Percentiles rank a stretch among this genome's conserved stretches.
Evolutionary conservation across 2,888 invertebrate genomes (phyloP).

Genomic region (Synergus laeviventris): DNA sequence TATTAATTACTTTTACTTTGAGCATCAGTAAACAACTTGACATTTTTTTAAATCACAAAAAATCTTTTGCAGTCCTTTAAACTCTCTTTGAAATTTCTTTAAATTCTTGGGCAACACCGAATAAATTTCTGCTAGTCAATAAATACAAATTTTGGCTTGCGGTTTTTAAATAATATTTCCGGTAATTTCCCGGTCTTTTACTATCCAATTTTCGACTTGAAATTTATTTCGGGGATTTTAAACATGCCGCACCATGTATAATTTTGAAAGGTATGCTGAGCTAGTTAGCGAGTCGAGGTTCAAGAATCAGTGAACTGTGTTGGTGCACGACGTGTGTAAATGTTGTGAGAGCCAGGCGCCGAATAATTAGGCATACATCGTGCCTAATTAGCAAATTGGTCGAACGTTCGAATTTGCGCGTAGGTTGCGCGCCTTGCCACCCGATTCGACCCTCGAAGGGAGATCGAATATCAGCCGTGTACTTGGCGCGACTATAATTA

Average conservation of each 20-base stretch:
- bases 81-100: too few species aligned
- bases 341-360: constrained; percentile 45
- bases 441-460: constrained; percentile 43
- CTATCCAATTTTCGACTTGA: not conserved
- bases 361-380: constrained; percentile 65
- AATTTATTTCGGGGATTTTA: not conserved
- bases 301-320: not conserved
- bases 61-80: too few species aligned
- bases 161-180: too few species aligned
- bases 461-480: constrained; percentile 50
- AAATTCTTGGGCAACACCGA: too few species aligned
- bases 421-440: constrained; percentile 43
- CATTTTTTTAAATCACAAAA: too few species aligned
- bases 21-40: too few species aligned
- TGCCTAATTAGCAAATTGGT: constrained; percentile 66
- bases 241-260: not conserved
- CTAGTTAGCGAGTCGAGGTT: not conserved
- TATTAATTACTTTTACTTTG: too few species aligned
- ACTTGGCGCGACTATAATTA: constrained; percentile 47
- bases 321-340: constrained; percentile 10
- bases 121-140: too few species aligned
- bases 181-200: too few species aligned
- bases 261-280: not conserved
- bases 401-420: constrained; percentile 45
- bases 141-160: too few species aligned